These are phyloP conservation scores for Lasiurus cinereus DNA, from an alignment of 2,113 vertebrate species.

Conservation along the genomic window DNA sequence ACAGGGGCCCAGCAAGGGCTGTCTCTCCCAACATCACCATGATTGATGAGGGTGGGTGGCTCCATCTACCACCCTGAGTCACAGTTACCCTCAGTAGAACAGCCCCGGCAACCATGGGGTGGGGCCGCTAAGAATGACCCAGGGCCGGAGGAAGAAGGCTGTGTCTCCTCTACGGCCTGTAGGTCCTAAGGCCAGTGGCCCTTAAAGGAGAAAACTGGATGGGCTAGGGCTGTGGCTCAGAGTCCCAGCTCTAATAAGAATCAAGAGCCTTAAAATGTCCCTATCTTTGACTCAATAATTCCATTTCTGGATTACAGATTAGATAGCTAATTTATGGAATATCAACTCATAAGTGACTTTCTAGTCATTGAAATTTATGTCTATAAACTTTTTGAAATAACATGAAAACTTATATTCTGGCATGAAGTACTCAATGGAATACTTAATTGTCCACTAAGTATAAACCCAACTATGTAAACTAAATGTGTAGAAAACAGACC, in stretches of 20 bases:
- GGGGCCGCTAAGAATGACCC: neutral
- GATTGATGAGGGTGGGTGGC: neutral
- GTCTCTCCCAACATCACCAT: neutral
- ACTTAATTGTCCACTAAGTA: neutral
- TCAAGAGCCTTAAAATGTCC: neutral
- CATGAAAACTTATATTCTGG: neutral
- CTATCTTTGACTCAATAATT: neutral
- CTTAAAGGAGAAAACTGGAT: neutral
- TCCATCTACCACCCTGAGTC: neutral
- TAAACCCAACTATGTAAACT: neutral
- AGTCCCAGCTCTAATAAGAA: neutral
- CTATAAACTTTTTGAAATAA: constrained; percentile 1
- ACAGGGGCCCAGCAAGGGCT: neutral
- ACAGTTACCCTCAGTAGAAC: neutral
- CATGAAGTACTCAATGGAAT: neutral
- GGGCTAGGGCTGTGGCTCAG: no score
- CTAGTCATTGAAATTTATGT: neutral
- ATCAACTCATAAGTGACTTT: neutral
- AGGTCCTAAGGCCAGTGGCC: neutral
- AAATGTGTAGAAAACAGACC: neutral
- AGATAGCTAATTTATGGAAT: neutral
- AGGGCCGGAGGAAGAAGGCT: neutral
- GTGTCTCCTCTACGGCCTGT: neutral
- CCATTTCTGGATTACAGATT: neutral
- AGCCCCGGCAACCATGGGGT: neutral